Evolutionary conservation across 2,797 vertebrate genomes (phyloP).

Genomic region (Synanceia verrucosa): DNA sequence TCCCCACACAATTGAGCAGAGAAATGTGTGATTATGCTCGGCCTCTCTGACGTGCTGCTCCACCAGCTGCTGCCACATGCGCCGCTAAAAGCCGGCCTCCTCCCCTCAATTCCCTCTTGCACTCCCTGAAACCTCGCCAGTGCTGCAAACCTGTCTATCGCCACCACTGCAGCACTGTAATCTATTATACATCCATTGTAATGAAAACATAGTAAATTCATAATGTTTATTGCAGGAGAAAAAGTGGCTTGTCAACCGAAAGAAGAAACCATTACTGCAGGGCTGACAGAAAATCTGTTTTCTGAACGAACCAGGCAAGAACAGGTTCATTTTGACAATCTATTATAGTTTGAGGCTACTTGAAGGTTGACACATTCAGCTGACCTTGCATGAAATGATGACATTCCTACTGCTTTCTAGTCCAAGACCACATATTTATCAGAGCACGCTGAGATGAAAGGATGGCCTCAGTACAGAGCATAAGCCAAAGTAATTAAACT

Average conservation of each 20-base stretch:
- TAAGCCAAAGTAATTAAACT: constrained; percentile 48
- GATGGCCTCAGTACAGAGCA: constrained; percentile 9
- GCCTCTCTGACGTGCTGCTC: constrained; percentile 63
- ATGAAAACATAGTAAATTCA: constrained; percentile 71
- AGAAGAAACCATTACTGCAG: constrained; percentile 7
- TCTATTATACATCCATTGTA: constrained; percentile 65
- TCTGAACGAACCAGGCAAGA: neutral
- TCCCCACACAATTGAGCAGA: constrained; percentile 68
- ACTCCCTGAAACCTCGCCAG: constrained; percentile 40
- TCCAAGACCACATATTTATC: constrained; percentile 43
- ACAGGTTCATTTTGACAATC: constrained; percentile 16
- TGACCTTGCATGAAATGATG: constrained; percentile 33
- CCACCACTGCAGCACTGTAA: constrained; percentile 20
- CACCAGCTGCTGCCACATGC: constrained; percentile 67
- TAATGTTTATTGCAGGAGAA: constrained; percentile 57
- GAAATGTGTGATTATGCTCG: constrained; percentile 66
- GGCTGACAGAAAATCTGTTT: constrained; percentile 5
- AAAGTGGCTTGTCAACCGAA: constrained; percentile 27
- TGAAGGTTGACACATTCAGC: constrained; percentile 28
- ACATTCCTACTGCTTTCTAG: constrained; percentile 1
- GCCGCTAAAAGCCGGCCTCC: constrained; percentile 59
- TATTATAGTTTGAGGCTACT: constrained; percentile 21
- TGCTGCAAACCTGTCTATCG: constrained; percentile 13
- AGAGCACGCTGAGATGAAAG: constrained; percentile 23
- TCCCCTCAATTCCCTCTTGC: constrained; percentile 35